Base-by-base conservation (phyloP, 2,113 vertebrate species). In the Neodon shergylaensis region DNA sequence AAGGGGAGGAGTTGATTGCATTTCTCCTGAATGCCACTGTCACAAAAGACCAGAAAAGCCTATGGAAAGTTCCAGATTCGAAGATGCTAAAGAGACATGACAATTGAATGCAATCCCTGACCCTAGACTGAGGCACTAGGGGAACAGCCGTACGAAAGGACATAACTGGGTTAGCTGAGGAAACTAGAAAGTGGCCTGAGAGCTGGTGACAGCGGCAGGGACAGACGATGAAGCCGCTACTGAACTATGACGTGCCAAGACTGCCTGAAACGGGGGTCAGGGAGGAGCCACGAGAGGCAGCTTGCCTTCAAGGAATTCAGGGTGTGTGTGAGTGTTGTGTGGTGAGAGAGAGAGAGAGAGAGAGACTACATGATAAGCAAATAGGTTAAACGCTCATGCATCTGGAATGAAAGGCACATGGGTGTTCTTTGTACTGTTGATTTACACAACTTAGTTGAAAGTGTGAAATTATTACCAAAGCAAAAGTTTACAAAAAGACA, bases 401-500 rank as follows among this genome's bases (percentile, higher is more conserved):
- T 36, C 44, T 33, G 31, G 26, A 16, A 22, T 86, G 52, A 92
- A 83, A 87, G 42, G 42, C 22, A n/a, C 42, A 24, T 2, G 33
- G 0, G 26, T 83, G 19, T 72, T 87, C 10, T 52, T 78, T 72
- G 17, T 58, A 28, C 11, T 83, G 17, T 73, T 85, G 58, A 65
- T 82, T 89, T 86, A 52, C 89, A 42, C 49, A 61, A 88, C 61
- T 92, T 52, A 52, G 21, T 65, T 58, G 0, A 52, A 84, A 91
- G 36, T 63, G 58, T 92, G 82, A 95, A 93, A 94, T 85, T 91
- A 77, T 93, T 95, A 54, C 39, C 42, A 88, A 95, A 87, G 70
- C 44, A 11, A 77, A 86, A 26, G 12, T 73, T 47, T 14, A 49
- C 24, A 77, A 72, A 42, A 84, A 39, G 14, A 66, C 52, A 52